A percentile compares a stretch with the other conserved stretches of the same genome.
Evolutionary conservation across 2,888 invertebrate genomes (phyloP).

Genomic region (Malthinus flaveolus): DNA sequence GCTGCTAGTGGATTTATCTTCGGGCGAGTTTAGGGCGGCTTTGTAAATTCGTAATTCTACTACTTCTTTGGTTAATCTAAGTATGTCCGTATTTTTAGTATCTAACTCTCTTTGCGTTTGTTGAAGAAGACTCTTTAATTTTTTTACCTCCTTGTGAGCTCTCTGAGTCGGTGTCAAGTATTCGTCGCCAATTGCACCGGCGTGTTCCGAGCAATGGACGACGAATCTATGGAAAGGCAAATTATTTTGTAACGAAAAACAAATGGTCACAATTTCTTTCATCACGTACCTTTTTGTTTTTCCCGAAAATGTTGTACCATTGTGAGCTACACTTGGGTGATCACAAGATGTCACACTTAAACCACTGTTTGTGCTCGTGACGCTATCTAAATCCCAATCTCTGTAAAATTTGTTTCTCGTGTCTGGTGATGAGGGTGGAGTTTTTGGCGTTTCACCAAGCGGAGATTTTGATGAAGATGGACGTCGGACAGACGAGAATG

Average conservation of each 20-base stretch:
- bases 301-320: slow-evolving; percentile 63
- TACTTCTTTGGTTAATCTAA: slow-evolving; percentile 65
- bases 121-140: slow-evolving; percentile 71
- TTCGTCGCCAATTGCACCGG: slow-evolving; percentile 76
- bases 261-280: too few species aligned
- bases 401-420: slow-evolving; percentile 33
- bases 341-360: slow-evolving; percentile 80
- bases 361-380: slow-evolving; percentile 78
- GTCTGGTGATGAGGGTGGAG: slow-evolving; percentile 45
- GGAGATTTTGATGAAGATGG: slow-evolving; percentile 44
- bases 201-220: slow-evolving; percentile 81
- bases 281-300: slow-evolving; percentile 52
- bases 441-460: slow-evolving; percentile 40
- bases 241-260: neutral
- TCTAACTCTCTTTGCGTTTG: slow-evolving; percentile 78
- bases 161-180: slow-evolving; percentile 88
- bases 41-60: slow-evolving; percentile 80
- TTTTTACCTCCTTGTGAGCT: slow-evolving; percentile 78
- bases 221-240: slow-evolving; percentile 68
- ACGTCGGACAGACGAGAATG: slow-evolving; percentile 45
- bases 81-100: slow-evolving; percentile 81
- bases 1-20: slow-evolving; percentile 66
- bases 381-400: slow-evolving; percentile 70
- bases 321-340: slow-evolving; percentile 78
- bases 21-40: slow-evolving; percentile 77